These are phyloP conservation scores for Palaemon carinicauda DNA, from an alignment of 1,140 invertebrate species.

Conservation along the genomic window DNA sequence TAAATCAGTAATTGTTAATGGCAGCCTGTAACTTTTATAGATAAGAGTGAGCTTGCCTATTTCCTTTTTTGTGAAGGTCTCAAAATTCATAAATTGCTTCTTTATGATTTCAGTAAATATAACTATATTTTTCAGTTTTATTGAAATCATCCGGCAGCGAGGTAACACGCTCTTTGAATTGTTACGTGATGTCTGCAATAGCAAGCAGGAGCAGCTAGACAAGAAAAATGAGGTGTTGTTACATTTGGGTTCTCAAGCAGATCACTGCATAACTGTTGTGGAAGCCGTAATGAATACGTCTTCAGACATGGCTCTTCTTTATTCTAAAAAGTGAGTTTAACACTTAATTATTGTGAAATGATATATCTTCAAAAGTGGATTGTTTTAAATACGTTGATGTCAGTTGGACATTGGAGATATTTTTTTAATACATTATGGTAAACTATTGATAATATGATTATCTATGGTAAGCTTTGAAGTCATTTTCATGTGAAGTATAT, in stretches of 20 bases:
- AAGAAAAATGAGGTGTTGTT: conserved; percentile 83
- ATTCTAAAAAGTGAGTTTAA: conserved; percentile 83
- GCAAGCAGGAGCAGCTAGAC: conserved; percentile 81
- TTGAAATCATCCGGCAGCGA: conserved; percentile 81
- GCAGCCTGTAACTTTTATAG: too few relatives aligned
- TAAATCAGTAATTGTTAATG: too few relatives aligned
- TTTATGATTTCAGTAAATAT: not conserved
- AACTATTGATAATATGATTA: not conserved
- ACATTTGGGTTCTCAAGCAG: conserved; percentile 80
- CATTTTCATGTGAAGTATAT: too few relatives aligned
- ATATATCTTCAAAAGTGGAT: too few relatives aligned
- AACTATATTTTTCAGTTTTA: conserved; percentile 70
- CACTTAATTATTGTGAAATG: too few relatives aligned
- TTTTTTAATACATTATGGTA: not conserved
- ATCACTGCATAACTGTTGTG: conserved; percentile 87
- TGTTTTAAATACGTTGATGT: too few relatives aligned
- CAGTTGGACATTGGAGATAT: not conserved
- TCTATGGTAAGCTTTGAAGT: not conserved
- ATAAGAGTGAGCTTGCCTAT: too few relatives aligned
- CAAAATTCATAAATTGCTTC: not conserved
- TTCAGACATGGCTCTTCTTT: conserved; percentile 83
- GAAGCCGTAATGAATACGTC: conserved; percentile 79
- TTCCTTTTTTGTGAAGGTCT: too few relatives aligned
- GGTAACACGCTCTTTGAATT: conserved; percentile 82
- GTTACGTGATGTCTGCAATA: conserved; percentile 83